Conservation (phyloP, 2,797 vertebrate genomes). For the Argya squamiceps region DNA sequence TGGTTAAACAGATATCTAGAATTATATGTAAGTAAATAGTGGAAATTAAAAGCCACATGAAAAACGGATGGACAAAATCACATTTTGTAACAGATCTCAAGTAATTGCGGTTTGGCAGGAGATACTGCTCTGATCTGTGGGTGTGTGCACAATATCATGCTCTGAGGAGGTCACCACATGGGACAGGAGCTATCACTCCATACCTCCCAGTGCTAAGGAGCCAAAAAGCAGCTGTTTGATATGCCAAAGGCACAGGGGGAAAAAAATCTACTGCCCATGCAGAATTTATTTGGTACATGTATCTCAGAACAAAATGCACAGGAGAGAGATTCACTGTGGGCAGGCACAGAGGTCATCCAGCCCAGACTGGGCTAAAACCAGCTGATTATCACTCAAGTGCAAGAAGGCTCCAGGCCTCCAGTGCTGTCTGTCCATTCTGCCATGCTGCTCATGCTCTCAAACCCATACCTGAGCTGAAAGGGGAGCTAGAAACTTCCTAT, state of each 20-base stretch:
- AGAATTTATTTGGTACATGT: rapidly evolving
- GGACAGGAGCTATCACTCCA: not conserved
- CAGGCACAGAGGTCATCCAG: not conserved
- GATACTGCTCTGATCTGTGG: not conserved
- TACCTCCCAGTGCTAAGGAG: rapidly evolving
- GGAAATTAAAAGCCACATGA: not conserved
- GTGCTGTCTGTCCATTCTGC: not conserved
- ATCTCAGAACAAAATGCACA: rapidly evolving
- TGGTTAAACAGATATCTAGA: not conserved
- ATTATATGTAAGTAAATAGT: not conserved
- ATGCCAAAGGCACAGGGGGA: not conserved
- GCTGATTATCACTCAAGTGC: not conserved
- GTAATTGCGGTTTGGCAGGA: not conserved
- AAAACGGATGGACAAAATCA: not conserved
- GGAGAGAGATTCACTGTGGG: not conserved
- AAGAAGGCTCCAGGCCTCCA: not conserved
- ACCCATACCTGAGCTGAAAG: not conserved
- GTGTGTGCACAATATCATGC: rapidly evolving
- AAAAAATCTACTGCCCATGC: not conserved
- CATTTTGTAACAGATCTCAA: not conserved
- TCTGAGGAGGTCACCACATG: not conserved
- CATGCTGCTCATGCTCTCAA: not conserved
- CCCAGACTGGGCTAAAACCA: not conserved
- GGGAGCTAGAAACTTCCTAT: not conserved
- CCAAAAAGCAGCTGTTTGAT: not conserved